These are phyloP conservation scores for Styela clava DNA, from an alignment of 23 tunicate genomes.

Conservation along the genomic window DNA sequence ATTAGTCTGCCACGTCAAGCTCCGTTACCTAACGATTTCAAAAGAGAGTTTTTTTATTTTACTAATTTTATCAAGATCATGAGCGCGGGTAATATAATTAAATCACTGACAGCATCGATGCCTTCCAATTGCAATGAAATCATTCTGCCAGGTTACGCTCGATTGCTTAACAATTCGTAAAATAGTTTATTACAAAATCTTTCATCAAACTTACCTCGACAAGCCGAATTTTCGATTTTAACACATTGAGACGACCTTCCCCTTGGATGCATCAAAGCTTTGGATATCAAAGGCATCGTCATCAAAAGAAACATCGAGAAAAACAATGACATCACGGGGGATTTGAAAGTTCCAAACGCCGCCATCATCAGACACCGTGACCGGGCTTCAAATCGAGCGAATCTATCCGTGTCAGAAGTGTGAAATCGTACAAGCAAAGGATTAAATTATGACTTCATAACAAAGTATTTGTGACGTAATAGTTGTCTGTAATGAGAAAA, in stretches of 20 bases:
- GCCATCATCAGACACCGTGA: conserved; percentile 17
- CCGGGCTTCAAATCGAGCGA: not conserved
- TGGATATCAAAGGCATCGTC: conserved; percentile 2
- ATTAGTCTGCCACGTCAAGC: too few species aligned
- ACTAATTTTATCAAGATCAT: too few species aligned
- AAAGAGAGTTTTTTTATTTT: too few species aligned
- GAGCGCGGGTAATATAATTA: too few species aligned
- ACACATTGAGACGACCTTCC: not conserved
- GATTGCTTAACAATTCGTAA: too few species aligned
- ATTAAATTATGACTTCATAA: not conserved
- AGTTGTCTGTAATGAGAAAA: not conserved
- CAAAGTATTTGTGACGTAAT: not conserved
- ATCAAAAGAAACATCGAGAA: not conserved
- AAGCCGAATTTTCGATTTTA: not conserved
- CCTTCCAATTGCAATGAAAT: too few species aligned
- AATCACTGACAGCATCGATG: too few species aligned
- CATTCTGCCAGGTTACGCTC: too few species aligned
- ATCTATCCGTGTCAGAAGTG: not conserved
- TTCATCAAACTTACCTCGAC: conserved; percentile 9
- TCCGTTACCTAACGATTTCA: too few species aligned
- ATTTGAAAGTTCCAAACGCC: conserved; percentile 1
- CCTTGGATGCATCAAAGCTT: not conserved
- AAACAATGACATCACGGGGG: not conserved
- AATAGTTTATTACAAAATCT: too few species aligned
- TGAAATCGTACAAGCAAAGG: not conserved